Conservation (phyloP, 2,797 vertebrate species). For the Acipenser transmontanus region DNA sequence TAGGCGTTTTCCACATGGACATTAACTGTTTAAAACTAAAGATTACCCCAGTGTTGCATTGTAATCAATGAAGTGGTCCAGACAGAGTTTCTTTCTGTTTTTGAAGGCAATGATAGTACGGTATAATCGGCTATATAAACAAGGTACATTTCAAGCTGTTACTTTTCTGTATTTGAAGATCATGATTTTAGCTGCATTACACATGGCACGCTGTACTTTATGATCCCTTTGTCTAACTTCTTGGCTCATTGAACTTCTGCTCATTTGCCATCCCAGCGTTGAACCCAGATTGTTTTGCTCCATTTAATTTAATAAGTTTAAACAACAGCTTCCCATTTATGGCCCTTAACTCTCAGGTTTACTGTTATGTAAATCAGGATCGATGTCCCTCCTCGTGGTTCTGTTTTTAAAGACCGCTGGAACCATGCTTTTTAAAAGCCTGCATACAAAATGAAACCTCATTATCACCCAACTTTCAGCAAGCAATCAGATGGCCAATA, state of each 20-base stretch:
- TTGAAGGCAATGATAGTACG: no score
- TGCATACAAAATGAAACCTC: not conserved
- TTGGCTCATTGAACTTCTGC: slow-evolving; percentile 5
- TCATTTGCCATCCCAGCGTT: slow-evolving; percentile 10
- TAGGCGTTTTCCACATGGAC: no score
- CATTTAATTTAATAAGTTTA: slow-evolving; percentile 21
- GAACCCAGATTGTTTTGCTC: slow-evolving; percentile 8
- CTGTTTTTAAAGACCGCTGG: slow-evolving; percentile 11
- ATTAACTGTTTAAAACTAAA: no score
- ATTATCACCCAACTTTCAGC: not conserved
- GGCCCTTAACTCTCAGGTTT: slow-evolving; percentile 7
- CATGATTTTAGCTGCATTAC: no score
- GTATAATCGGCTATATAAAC: no score
- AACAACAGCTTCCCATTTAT: slow-evolving; percentile 16
- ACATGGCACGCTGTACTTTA: not conserved
- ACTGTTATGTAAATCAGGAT: slow-evolving; percentile 7
- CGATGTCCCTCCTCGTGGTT: not conserved
- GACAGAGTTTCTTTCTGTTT: no score
- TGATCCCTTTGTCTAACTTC: slow-evolving; percentile 10
- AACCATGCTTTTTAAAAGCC: slow-evolving; percentile 5
- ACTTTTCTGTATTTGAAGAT: no score
- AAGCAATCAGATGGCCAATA: slow-evolving; percentile 1
- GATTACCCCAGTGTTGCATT: no score
- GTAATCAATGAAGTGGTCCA: no score
- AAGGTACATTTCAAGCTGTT: no score